A percentile compares a stretch with the other conserved stretches of the same genome.
Conservation (phyloP, 2,113 vertebrate species). For the Atrichornis clamosus region DNA sequence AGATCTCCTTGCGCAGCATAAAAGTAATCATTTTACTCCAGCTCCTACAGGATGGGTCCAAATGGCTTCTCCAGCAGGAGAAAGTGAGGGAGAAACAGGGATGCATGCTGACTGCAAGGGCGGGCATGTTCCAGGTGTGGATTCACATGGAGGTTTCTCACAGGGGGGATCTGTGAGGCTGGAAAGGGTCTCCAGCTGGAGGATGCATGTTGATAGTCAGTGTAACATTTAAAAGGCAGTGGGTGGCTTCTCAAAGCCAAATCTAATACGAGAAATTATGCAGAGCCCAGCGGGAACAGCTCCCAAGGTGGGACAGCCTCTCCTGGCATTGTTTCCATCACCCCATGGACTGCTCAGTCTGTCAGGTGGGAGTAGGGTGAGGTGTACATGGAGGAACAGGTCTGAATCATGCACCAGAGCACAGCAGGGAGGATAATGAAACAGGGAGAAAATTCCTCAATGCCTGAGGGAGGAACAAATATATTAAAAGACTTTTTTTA, state of each 20-base stretch:
- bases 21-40: not conserved
- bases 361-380: not conserved
- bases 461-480: not conserved
- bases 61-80: not conserved
- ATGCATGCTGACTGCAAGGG: rapidly evolving
- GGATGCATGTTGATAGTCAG: rapidly evolving
- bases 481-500: not conserved
- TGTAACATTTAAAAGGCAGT: not conserved
- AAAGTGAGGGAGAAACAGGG: not conserved
- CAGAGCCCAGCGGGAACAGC: not conserved
- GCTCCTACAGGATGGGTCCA: not conserved
- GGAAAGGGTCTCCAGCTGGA: not conserved
- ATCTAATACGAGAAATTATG: not conserved
- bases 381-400: not conserved
- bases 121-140: not conserved
- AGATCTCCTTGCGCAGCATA: not conserved
- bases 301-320: not conserved
- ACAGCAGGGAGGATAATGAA: rapidly evolving
- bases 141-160: not conserved
- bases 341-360: rapidly evolving
- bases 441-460: not conserved
- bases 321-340: not conserved
- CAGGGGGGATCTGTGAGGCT: not conserved
- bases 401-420: not conserved
- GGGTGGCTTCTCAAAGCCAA: not conserved